These are phyloP conservation scores for Macrotrachela quadricornifera DNA, from an alignment of 1,140 invertebrate species.

Conservation along the genomic window DNA sequence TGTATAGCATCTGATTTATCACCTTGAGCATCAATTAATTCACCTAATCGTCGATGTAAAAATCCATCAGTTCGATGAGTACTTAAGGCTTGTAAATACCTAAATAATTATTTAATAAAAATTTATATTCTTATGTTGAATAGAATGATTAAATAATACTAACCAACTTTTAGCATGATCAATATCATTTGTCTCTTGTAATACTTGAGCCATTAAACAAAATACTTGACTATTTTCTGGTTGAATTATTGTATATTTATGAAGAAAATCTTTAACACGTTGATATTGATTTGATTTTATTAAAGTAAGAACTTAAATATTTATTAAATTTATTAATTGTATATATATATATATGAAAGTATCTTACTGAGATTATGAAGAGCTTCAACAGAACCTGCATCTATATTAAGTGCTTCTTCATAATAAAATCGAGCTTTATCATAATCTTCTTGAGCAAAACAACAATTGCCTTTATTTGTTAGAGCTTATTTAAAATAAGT, in stretches of 20 bases:
- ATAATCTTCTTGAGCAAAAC: constrained; percentile 46
- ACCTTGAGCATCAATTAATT: constrained; percentile 57
- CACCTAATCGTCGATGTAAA: constrained; percentile 55
- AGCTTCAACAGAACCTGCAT: constrained; percentile 63
- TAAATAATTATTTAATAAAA: constrained; percentile 14
- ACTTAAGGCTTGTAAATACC: constrained; percentile 62
- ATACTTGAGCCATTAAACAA: constrained; percentile 59
- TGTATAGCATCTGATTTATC: constrained; percentile 78
- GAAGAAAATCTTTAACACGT: constrained; percentile 55
- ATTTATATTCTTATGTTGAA: too few relatives aligned
- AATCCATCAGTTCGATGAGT: constrained; percentile 60
- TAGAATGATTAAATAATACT: background rate
- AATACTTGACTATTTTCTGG: constrained; percentile 56
- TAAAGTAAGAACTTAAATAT: background rate
- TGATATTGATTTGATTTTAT: constrained; percentile 48
- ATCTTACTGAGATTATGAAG: constrained; percentile 56
- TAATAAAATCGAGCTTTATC: constrained; percentile 54
- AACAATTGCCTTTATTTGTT: constrained; percentile 68
- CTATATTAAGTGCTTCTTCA: constrained; percentile 52
- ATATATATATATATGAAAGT: too few relatives aligned
- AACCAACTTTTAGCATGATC: constrained; percentile 8
- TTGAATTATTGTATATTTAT: constrained; percentile 55
- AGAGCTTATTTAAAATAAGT: constrained; percentile 36
- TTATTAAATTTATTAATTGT: too few relatives aligned
- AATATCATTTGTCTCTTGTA: constrained; percentile 19